Percentiles rank a stretch among this genome's conserved stretches.
Evolutionary conservation across 2,113 vertebrate species (phyloP).

Genomic region (Neolamprologus falcicula): DNA sequence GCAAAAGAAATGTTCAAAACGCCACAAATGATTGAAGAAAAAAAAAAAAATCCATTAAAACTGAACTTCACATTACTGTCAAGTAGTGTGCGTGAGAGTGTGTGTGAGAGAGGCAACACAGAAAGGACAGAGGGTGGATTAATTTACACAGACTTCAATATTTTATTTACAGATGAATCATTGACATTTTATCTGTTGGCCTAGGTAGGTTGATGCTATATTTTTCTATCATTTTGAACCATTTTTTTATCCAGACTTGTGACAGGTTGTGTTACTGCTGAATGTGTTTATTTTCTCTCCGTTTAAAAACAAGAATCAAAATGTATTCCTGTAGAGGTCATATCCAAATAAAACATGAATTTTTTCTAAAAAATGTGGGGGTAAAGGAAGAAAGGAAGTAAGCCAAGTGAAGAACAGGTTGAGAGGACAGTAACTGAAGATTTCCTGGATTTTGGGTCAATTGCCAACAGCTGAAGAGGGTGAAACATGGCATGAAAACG

Average conservation of each 20-base stretch:
- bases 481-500: neutral
- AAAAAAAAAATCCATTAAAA: neutral
- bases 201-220: slow-evolving; percentile 44
- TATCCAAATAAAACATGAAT: slow-evolving; percentile 60
- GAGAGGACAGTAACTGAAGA: neutral
- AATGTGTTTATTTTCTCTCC: slow-evolving; percentile 60
- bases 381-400: slow-evolving; percentile 62
- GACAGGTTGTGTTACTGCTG: slow-evolving; percentile 75
- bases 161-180: slow-evolving; percentile 98
- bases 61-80: neutral
- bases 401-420: slow-evolving; percentile 13
- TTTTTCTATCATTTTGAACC: slow-evolving; percentile 39
- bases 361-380: slow-evolving; percentile 8
- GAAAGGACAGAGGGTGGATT: slow-evolving; percentile 32
- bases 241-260: slow-evolving; percentile 64
- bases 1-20: neutral
- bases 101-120: neutral
- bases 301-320: slow-evolving; percentile 78
- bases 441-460: neutral
- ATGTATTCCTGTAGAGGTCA: slow-evolving; percentile 74
- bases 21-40: neutral
- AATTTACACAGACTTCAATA: slow-evolving; percentile 99
- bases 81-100: neutral
- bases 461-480: neutral
- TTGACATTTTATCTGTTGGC: slow-evolving; percentile 63